Evolutionary conservation across 2,888 invertebrate species (phyloP).

Genomic region (Athrips mouffetella): DNA sequence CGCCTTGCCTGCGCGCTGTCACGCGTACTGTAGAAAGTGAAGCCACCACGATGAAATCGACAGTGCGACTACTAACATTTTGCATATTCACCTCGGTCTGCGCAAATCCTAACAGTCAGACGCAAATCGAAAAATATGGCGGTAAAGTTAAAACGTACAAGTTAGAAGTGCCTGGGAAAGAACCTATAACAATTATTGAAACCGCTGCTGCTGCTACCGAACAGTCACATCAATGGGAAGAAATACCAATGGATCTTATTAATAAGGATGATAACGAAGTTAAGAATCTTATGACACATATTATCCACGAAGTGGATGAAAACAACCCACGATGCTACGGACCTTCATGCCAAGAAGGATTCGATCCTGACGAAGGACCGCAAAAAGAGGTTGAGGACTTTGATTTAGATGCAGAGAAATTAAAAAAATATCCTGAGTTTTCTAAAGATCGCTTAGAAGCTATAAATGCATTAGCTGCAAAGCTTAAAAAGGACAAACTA

Average conservation of each 20-base stretch:
- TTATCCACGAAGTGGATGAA: constrained; percentile 59
- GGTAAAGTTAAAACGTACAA: constrained; percentile 71
- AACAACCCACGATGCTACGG: constrained; percentile 64
- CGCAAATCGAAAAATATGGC: constrained; percentile 55
- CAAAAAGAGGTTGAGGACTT: constrained; percentile 80
- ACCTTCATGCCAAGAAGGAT: constrained; percentile 66
- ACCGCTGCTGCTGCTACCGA: constrained; percentile 47
- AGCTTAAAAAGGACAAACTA: constrained; percentile 68
- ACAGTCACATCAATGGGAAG: constrained; percentile 37
- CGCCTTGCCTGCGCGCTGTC: constrained; percentile 52
- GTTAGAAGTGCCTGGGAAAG: constrained; percentile 76
- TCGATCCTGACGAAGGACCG: constrained; percentile 49
- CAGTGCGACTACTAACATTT: constrained; percentile 55
- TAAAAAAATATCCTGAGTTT: constrained; percentile 65
- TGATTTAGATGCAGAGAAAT: constrained; percentile 78
- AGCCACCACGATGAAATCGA: constrained; percentile 61
- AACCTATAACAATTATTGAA: constrained; percentile 79
- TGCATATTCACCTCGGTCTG: constrained; percentile 47
- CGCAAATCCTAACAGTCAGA: constrained; percentile 49
- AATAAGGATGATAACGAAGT: constrained; percentile 51
- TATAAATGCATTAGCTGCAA: constrained; percentile 62
- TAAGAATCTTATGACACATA: constrained; percentile 63
- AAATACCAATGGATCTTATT: constrained; percentile 33
- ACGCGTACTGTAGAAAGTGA: constrained; percentile 68
- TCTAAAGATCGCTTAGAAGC: constrained; percentile 65